phyloP scores from a whole-genome alignment of 2,113 vertebrate genomes.

The Myanophis thanlyinensis region DNA sequence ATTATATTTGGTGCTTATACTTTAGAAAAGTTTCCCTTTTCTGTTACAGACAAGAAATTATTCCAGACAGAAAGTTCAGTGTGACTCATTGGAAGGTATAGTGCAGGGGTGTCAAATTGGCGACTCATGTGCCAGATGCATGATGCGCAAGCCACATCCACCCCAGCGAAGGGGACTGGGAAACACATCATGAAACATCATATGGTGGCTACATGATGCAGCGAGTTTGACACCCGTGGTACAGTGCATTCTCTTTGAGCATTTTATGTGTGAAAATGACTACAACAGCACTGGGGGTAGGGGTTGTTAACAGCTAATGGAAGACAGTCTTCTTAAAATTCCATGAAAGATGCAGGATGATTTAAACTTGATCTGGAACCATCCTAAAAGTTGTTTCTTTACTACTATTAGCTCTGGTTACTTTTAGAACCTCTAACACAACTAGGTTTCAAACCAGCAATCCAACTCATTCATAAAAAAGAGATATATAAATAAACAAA shows the following conservation, averaged over 20 bases:
- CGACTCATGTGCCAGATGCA: no score
- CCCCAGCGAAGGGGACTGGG: no score
- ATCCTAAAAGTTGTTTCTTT: neutral
- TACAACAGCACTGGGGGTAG: neutral
- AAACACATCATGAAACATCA: no score
- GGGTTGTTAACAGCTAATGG: neutral
- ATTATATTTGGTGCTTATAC: neutral
- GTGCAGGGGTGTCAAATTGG: neutral
- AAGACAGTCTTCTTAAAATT: neutral
- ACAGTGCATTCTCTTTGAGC: neutral
- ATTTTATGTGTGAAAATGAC: neutral
- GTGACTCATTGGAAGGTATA: neutral
- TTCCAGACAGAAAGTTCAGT: neutral
- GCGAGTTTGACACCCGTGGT: neutral
- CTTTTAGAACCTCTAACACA: neutral
- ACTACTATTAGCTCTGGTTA: neutral
- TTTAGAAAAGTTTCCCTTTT: neutral
- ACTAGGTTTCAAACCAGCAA: neutral
- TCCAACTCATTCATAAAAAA: neutral
- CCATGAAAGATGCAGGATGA: neutral
- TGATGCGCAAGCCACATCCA: no score
- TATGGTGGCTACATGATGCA: rapidly evolving
- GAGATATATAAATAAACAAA: neutral
- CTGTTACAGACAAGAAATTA: neutral
- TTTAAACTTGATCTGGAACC: neutral